Percentiles rank a stretch among this genome's conserved stretches.
These are phyloP conservation scores for Cyphotilapia sp. DNA, from an alignment of 2,113 vertebrate genomes.

Conservation along the genomic window DNA sequence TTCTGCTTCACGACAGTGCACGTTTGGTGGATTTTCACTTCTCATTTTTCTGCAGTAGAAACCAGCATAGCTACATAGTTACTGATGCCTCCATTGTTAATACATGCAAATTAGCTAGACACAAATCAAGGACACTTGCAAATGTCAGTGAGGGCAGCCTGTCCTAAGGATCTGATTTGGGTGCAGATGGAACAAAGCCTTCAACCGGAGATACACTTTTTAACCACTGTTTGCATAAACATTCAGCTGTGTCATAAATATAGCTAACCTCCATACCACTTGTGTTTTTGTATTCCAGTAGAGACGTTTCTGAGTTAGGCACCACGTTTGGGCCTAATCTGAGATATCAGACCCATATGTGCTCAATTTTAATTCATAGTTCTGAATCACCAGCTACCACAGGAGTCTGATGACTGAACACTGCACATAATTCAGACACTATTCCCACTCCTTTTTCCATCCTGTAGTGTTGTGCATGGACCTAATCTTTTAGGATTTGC, in stretches of 20 bases:
- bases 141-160: background rate
- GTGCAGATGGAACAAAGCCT: background rate
- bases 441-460: background rate
- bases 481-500: background rate
- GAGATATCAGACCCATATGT: background rate
- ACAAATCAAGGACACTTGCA: background rate
- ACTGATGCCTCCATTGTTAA: background rate
- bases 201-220: background rate
- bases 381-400: background rate
- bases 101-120: background rate
- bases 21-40: background rate
- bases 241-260: background rate
- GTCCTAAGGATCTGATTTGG: background rate
- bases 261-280: background rate
- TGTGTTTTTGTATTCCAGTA: background rate
- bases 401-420: background rate
- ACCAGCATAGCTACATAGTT: background rate
- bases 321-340: background rate
- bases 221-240: background rate
- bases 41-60: background rate
- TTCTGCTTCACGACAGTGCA: background rate
- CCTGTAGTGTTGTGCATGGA: background rate
- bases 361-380: background rate
- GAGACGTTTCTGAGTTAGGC: background rate
- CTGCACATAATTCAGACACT: background rate